phyloP scores from a whole-genome alignment of 2,888 invertebrate species.

The Zeuzera pyrina region DNA sequence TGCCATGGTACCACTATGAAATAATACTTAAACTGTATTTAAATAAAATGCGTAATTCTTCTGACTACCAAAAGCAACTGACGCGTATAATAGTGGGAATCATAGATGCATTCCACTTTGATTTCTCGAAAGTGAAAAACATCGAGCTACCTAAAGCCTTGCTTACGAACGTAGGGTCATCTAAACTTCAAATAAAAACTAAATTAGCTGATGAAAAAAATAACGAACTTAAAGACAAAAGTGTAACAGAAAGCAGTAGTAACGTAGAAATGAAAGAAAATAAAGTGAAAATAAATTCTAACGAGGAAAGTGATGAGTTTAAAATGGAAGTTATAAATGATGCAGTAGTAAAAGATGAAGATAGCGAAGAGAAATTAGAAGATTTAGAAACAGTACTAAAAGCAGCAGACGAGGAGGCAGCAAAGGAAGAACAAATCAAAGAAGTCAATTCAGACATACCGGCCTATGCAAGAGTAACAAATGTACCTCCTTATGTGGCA shows the following conservation, averaged over 20 bases:
- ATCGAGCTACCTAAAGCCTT: constrained; percentile 49
- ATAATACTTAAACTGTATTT: constrained; percentile 86
- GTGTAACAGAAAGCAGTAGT: neutral
- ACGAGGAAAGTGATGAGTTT: constrained; percentile 17
- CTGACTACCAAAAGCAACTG: constrained; percentile 87
- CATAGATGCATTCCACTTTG: constrained; percentile 93
- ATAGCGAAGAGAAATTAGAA: constrained; percentile 20
- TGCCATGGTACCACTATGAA: constrained; percentile 94
- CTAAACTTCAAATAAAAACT: constrained; percentile 19
- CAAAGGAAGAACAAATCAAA: constrained; percentile 30
- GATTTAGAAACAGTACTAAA: constrained; percentile 46
- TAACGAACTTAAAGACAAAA: constrained; percentile 19
- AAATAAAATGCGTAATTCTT: constrained; percentile 78
- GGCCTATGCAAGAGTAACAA: constrained; percentile 58
- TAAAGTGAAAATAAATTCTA: constrained; percentile 12
- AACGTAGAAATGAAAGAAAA: constrained; percentile 12
- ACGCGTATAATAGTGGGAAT: constrained; percentile 84
- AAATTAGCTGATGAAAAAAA: constrained; percentile 22
- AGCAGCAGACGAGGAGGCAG: constrained; percentile 49
- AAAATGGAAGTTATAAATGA: constrained; percentile 22
- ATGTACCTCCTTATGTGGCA: constrained; percentile 80
- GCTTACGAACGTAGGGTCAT: constrained; percentile 30
- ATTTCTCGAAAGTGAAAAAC: constrained; percentile 77
- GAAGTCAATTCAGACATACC: constrained; percentile 32
- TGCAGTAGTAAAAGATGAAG: constrained; percentile 19